Percentiles rank a stretch among this genome's conserved stretches.
These are phyloP conservation scores for Panopea generosa DNA, from an alignment of 2,888 invertebrate species.

Conservation along the genomic window DNA sequence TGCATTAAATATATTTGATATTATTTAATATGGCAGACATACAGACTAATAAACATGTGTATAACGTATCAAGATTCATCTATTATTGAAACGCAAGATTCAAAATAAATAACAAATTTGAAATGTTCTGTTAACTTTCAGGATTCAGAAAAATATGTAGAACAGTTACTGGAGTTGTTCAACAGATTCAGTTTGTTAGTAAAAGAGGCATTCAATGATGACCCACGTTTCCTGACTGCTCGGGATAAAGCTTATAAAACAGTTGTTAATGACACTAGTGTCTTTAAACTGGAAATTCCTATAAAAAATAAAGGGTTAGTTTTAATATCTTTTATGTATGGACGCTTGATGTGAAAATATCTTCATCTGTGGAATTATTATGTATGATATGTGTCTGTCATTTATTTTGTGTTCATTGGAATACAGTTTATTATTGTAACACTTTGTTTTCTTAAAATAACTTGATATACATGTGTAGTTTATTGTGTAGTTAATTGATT, in stretches of 20 bases:
- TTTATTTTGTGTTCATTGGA: slow-evolving; percentile 3
- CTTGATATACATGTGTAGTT: background rate
- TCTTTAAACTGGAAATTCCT: slow-evolving; percentile 89
- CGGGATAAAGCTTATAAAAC: slow-evolving; percentile 98
- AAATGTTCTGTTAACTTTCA: slow-evolving; percentile 68
- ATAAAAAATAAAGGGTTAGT: slow-evolving; percentile 86
- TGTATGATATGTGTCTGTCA: background rate
- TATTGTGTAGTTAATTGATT: no score
- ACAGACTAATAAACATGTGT: no score
- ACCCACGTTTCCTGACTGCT: slow-evolving; percentile 98
- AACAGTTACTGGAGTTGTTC: slow-evolving; percentile 96
- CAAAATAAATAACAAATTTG: no score
- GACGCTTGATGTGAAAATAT: no score
- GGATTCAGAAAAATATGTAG: slow-evolving; percentile 99
- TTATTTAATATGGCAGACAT: no score
- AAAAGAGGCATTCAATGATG: slow-evolving; percentile 97
- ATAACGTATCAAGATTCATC: no score
- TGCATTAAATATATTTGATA: no score
- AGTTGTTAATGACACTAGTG: slow-evolving; percentile 98
- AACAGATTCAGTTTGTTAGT: slow-evolving; percentile 96
- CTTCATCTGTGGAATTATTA: background rate
- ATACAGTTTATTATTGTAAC: background rate
- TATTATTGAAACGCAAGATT: no score
- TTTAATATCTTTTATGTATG: background rate
- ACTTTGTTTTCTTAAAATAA: background rate